Base-by-base conservation (phyloP, 2,797 vertebrate species). In the Poliocrania exsul region DNA sequence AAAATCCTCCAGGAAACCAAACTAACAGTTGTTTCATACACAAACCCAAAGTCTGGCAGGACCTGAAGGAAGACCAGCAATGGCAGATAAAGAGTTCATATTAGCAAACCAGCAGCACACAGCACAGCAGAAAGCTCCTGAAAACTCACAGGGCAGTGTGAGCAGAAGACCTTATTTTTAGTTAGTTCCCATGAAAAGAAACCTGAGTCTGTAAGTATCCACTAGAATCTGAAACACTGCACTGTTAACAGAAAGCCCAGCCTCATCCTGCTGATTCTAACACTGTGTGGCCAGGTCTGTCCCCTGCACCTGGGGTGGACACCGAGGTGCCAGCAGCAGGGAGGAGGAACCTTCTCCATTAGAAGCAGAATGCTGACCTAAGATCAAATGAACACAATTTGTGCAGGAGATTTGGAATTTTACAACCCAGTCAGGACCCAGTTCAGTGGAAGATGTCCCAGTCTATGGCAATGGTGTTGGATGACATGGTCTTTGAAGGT, bases 271-370 rank as follows among this genome's bases (percentile, higher is more conserved):
- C 62, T 58, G n/a, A 35, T 42, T 57, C 28, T 35, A 60, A 60
- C 0, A 0, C 46, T 21, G 5, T 2, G 3, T 37, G 62, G 38
- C 29, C 7, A 11, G 35, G 49, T 38, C 40, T 66, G 61, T 20
- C 26, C 65, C 35, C n/a, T 19, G 20, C 0, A 0, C 64, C 40
- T 35, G 37, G 13, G 3, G 17, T 10, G 14, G 54, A 35, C 1
- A 4, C 57, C 5, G 0, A 78, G 46, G 9, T 40, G 44, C 53
- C 11, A 4, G 37, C 18, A 61, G 33, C 56, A 81, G 50, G 56
- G 47, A 81, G 35, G 14, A 78, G 7, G 5, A 91, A 65, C 50
- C 10, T 83, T 18, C 69, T 88, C 50, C 49, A 35, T 17, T 0
- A 18, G 25, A 54, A 47, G 21, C 5, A 81, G 19, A 29, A 44